phyloP scores from a whole-genome alignment of 2,888 invertebrate genomes.

The Sesamia inferens region DNA sequence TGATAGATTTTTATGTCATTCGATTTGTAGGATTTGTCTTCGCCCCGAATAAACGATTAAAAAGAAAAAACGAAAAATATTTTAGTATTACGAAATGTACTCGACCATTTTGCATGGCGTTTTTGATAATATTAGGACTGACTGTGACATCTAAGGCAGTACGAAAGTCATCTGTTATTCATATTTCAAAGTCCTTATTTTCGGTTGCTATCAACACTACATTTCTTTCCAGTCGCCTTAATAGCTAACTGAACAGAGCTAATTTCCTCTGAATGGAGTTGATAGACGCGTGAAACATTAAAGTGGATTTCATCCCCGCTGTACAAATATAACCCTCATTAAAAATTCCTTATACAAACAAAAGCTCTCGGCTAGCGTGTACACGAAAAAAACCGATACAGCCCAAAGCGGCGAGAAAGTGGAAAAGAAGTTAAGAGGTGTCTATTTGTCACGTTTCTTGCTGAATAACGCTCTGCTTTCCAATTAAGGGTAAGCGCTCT shows the following conservation, averaged over 20 bases:
- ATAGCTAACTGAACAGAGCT: conserved; percentile 28
- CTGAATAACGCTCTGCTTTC: conserved; percentile 89
- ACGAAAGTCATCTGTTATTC: too few species aligned
- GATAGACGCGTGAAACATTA: conserved; percentile 54
- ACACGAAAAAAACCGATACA: conserved; percentile 88
- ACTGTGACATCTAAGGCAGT: too few species aligned
- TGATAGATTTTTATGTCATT: too few species aligned
- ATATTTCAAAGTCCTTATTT: too few species aligned
- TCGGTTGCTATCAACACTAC: too few species aligned
- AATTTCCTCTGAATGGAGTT: conserved; percentile 45
- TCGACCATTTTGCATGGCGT: too few species aligned
- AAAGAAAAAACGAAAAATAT: too few species aligned
- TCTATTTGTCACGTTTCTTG: conserved; percentile 90
- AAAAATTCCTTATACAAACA: conserved; percentile 87
- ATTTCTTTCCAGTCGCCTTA: too few species aligned
- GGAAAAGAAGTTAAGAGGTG: conserved; percentile 90
- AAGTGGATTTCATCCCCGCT: conserved; percentile 65
- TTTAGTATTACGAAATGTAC: too few species aligned
- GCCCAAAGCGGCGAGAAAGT: conserved; percentile 85
- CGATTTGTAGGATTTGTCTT: too few species aligned
- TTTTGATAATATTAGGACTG: too few species aligned
- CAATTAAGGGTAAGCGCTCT: conserved; percentile 90
- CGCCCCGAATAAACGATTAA: too few species aligned
- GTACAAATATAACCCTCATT: conserved; percentile 77
- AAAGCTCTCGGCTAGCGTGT: conserved; percentile 81